phyloP scores from a whole-genome alignment of 2,113 vertebrate genomes.

The Colossoma macropomum region DNA sequence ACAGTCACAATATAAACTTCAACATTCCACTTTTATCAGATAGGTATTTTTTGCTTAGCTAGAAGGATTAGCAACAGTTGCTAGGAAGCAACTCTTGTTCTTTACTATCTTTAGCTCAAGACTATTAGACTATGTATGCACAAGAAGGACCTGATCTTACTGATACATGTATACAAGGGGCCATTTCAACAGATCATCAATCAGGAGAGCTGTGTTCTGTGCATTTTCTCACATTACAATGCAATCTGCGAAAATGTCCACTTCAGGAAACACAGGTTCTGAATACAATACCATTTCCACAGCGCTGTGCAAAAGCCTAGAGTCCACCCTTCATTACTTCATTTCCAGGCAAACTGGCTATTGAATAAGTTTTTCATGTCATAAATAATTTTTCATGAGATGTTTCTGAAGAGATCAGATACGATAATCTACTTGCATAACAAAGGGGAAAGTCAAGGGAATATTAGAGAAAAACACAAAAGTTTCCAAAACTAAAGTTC shows the following conservation, averaged over 20 bases:
- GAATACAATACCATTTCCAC: background rate
- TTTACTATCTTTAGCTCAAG: background rate
- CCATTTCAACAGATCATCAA: background rate
- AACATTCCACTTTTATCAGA: background rate
- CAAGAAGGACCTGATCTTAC: background rate
- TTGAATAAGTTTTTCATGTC: too few relatives aligned
- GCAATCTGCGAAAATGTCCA: background rate
- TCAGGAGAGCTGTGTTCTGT: background rate
- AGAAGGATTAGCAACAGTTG: slow-evolving; percentile 1
- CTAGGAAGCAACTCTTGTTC: background rate
- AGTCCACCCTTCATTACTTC: too few relatives aligned
- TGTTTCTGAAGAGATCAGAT: too few relatives aligned
- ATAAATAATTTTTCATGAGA: too few relatives aligned
- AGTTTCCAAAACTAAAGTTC: too few relatives aligned
- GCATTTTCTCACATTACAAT: slow-evolving; percentile 6
- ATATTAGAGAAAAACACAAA: too few relatives aligned
- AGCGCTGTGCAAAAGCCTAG: too few relatives aligned
- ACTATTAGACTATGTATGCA: background rate
- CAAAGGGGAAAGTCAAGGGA: too few relatives aligned
- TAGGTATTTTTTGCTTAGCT: slow-evolving; percentile 2
- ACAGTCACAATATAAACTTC: slow-evolving; percentile 26
- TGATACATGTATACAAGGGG: background rate
- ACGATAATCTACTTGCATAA: too few relatives aligned
- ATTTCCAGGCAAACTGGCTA: too few relatives aligned
- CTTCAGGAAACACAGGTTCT: background rate